Percentiles rank a stretch among this genome's conserved stretches.
These are phyloP conservation scores for Triplophysa dalaica DNA, from an alignment of 2,113 vertebrate species.

Conservation along the genomic window DNA sequence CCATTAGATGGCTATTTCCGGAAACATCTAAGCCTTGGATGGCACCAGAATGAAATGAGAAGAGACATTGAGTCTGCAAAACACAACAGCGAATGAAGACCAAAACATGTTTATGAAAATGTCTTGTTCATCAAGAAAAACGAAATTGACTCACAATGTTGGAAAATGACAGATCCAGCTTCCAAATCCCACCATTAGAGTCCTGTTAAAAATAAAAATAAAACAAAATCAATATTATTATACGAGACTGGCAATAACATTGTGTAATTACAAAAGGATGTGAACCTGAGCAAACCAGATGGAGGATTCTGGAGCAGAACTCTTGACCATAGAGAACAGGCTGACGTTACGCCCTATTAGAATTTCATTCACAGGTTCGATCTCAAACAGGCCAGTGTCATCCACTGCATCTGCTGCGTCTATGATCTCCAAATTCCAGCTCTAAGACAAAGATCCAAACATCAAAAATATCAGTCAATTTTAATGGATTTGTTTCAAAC, in stretches of 20 bases:
- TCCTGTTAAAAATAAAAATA: constrained; percentile 74
- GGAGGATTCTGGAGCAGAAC: constrained; percentile 67
- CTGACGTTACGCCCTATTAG: constrained; percentile 79
- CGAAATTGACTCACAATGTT: constrained; percentile 76
- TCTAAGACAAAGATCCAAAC: constrained; percentile 63
- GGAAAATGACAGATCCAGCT: constrained; percentile 90
- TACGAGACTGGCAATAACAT: background rate
- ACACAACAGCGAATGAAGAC: constrained; percentile 47
- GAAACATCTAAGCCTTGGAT: constrained; percentile 82
- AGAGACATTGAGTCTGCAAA: constrained; percentile 79
- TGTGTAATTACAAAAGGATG: background rate
- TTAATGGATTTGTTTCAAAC: background rate
- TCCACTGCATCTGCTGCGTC: constrained; percentile 76
- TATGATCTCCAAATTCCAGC: constrained; percentile 89
- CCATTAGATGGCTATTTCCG: constrained; percentile 86
- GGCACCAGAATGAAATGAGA: constrained; percentile 82
- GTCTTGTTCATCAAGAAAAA: no score
- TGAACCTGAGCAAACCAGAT: constrained; percentile 92
- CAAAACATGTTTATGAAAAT: background rate
- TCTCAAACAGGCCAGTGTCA: constrained; percentile 76
- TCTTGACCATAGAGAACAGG: constrained; percentile 83
- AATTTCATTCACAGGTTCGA: constrained; percentile 90
- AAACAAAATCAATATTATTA: background rate
- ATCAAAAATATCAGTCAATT: background rate
- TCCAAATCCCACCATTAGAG: constrained; percentile 89